phyloP scores from a whole-genome alignment of 2,888 invertebrate species.

The Meteorus cinctellus region DNA sequence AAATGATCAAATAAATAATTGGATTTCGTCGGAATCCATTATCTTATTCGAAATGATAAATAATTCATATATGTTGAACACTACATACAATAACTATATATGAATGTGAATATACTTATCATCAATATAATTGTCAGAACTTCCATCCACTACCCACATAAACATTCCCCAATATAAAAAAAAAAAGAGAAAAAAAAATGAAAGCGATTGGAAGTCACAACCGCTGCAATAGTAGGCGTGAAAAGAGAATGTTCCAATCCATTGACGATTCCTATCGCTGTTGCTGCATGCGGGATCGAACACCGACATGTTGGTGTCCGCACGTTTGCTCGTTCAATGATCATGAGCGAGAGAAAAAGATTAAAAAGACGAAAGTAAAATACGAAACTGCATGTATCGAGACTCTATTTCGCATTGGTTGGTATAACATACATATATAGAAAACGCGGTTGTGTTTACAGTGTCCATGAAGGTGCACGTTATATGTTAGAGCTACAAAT shows the following conservation, averaged over 20 bases:
- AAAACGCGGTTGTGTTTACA: not conserved
- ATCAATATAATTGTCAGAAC: conserved; percentile 12
- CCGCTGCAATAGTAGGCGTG: conserved; percentile 49
- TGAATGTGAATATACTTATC: not conserved
- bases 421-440: conserved; percentile 58
- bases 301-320: conserved; percentile 34
- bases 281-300: conserved; percentile 38
- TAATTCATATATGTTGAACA: not conserved
- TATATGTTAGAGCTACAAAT: conserved; percentile 67
- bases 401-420: conserved; percentile 39
- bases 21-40: no score
- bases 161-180: not conserved
- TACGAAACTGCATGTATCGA: conserved; percentile 28
- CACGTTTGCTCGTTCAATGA: conserved; percentile 40
- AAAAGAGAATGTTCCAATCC: conserved; percentile 53
- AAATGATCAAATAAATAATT: no score
- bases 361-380: conserved; percentile 39
- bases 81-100: not conserved
- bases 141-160: conserved; percentile 5
- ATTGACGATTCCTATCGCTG: conserved; percentile 54
- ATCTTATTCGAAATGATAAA: not conserved
- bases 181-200: not conserved
- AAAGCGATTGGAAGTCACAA: not conserved
- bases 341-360: conserved; percentile 38
- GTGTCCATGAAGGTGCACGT: conserved; percentile 49